Conservation (phyloP, 2,797 vertebrate genomes). For the Paratrypauchen microcephalus region DNA sequence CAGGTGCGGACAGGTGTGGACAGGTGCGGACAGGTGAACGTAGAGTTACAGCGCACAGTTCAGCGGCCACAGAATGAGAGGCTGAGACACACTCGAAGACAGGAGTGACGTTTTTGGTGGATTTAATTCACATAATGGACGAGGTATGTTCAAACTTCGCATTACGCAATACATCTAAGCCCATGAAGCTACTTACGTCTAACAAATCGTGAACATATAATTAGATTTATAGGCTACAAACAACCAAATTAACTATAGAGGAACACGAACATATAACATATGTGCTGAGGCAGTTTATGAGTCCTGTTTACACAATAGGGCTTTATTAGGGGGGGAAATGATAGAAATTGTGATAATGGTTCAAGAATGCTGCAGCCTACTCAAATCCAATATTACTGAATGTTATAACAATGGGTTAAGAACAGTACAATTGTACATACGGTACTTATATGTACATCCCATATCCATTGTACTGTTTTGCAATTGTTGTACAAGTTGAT, state of each 20-base stretch:
- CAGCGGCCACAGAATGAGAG: conserved; percentile 40
- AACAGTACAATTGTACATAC: background rate
- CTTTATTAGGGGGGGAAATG: too few species aligned
- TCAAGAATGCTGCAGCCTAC: background rate
- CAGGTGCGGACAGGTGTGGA: too few species aligned
- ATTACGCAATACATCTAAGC: background rate
- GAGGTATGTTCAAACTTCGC: conserved; percentile 53
- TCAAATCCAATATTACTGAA: background rate
- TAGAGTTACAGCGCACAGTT: background rate
- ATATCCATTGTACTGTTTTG: background rate
- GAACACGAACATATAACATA: too few species aligned
- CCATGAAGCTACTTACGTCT: background rate
- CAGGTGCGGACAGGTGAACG: background rate
- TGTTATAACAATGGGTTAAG: background rate
- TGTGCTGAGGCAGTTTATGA: too few species aligned
- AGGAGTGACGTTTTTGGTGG: conserved; percentile 12
- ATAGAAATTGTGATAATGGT: background rate
- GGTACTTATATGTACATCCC: background rate
- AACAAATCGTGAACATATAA: too few species aligned
- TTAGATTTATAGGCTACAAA: too few species aligned
- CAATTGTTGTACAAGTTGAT: background rate
- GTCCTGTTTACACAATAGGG: too few species aligned
- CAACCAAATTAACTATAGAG: too few species aligned
- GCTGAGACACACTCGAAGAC: conserved; percentile 28
- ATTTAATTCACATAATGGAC: conserved; percentile 52